phyloP scores from a whole-genome alignment of 1,140 invertebrate genomes.

The Diabrotica virgifera region DNA sequence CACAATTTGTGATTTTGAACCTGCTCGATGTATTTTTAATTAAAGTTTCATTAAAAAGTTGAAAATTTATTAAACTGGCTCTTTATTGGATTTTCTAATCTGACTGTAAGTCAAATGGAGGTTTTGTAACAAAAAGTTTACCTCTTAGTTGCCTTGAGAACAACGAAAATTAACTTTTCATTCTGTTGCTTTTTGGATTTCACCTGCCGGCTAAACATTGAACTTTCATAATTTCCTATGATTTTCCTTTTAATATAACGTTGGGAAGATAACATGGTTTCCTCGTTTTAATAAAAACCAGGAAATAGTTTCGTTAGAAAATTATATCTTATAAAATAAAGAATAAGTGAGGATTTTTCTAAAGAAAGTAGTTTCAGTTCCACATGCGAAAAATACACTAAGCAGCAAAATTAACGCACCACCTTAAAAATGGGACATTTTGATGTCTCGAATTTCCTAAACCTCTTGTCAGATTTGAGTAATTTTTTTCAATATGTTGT shows the following conservation, averaged over 20 bases:
- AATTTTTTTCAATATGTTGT: too few relatives aligned
- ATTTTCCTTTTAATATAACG: neutral
- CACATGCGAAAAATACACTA: too few relatives aligned
- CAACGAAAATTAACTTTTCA: neutral
- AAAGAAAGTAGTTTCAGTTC: too few relatives aligned
- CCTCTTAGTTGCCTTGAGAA: neutral
- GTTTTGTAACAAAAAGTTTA: neutral
- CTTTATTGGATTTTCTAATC: neutral
- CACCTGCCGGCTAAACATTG: neutral
- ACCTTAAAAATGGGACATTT: too few relatives aligned
- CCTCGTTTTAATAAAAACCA: too few relatives aligned
- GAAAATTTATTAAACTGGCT: neutral
- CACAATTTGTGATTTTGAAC: neutral
- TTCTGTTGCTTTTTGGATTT: neutral
- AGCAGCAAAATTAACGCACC: too few relatives aligned
- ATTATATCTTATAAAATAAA: too few relatives aligned
- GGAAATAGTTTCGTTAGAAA: too few relatives aligned
- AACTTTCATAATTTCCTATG: constrained; percentile 1
- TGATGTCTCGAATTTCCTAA: too few relatives aligned
- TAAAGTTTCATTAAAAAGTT: constrained; percentile 3
- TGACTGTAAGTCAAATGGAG: neutral
- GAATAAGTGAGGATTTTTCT: too few relatives aligned
- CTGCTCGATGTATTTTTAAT: neutral
- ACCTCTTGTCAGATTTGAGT: too few relatives aligned
- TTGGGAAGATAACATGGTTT: too few relatives aligned